Conservation (phyloP, 2,113 vertebrate species). For the Varanus salvator region DNA sequence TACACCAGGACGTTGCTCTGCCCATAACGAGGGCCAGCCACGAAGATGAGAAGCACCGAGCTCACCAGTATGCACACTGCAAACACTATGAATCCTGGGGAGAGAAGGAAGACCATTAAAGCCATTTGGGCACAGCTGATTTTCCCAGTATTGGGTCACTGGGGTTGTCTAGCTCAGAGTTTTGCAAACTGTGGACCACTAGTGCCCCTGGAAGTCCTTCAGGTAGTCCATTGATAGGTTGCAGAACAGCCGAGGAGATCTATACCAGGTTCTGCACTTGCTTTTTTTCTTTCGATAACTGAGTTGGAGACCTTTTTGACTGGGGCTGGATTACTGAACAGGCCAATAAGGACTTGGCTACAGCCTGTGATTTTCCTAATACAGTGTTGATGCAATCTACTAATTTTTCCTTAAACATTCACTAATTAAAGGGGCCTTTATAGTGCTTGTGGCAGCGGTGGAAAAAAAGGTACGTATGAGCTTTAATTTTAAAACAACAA, state of each 20-base stretch:
- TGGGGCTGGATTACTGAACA: not conserved
- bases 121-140: not conserved
- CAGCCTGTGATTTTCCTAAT: not conserved
- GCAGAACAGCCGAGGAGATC: not conserved
- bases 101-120: constrained; percentile 37
- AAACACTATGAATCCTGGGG: constrained; percentile 83
- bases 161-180: not conserved
- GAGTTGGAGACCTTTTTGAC: not conserved
- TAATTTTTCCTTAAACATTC: no score
- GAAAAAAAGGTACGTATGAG: not conserved
- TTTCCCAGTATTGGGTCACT: no score
- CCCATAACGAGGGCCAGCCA: constrained; percentile 81
- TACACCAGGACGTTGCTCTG: constrained; percentile 86
- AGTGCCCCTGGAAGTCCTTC: not conserved
- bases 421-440: no score
- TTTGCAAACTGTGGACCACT: not conserved
- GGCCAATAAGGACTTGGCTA: not conserved
- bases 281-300: not conserved
- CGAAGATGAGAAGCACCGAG: constrained; percentile 83
- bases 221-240: not conserved
- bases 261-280: not conserved
- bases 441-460: not conserved
- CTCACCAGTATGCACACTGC: constrained; percentile 82
- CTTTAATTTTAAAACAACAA: not conserved
- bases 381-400: no score